A percentile compares a stretch with the other conserved stretches of the same genome.
Evolutionary conservation across 2,113 vertebrate genomes (phyloP).

Genomic region (Urocitellus parryii): DNA sequence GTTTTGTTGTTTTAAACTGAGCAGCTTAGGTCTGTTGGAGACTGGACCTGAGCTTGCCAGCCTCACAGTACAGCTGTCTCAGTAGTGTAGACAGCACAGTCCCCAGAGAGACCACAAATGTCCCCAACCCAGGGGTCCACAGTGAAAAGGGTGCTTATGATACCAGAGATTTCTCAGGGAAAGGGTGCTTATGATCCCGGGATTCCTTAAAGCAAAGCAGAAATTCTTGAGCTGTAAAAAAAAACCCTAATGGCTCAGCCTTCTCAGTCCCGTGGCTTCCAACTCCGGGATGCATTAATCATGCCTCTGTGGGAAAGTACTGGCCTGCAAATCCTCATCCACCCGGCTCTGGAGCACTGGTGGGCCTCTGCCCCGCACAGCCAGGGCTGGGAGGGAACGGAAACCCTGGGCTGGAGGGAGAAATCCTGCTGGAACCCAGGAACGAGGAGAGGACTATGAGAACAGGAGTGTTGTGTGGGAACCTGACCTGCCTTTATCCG

Average conservation of each 20-base stretch:
- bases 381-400: background rate
- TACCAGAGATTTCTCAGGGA: background rate
- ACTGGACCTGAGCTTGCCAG: background rate
- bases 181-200: background rate
- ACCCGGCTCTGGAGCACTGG: background rate
- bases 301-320: slow-evolving; percentile 16
- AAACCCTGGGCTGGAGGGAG: background rate
- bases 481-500: slow-evolving; percentile 41
- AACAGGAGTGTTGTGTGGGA: background rate
- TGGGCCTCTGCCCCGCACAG: background rate
- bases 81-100: background rate
- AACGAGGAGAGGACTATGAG: slow-evolving; percentile 10
- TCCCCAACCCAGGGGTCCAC: background rate
- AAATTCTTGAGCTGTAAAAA: background rate
- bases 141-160: background rate
- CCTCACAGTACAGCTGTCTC: slow-evolving; percentile 15
- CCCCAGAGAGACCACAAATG: background rate
- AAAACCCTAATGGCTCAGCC: background rate
- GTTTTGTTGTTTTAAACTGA: background rate
- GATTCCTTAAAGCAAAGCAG: background rate
- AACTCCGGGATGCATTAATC: slow-evolving; percentile 31
- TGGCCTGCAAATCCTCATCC: slow-evolving; percentile 68
- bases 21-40: background rate
- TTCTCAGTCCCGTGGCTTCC: background rate
- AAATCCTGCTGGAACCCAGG: slow-evolving; percentile 52